Base-by-base conservation (phyloP, 2,113 vertebrate species). In the Lynx canadensis region DNA sequence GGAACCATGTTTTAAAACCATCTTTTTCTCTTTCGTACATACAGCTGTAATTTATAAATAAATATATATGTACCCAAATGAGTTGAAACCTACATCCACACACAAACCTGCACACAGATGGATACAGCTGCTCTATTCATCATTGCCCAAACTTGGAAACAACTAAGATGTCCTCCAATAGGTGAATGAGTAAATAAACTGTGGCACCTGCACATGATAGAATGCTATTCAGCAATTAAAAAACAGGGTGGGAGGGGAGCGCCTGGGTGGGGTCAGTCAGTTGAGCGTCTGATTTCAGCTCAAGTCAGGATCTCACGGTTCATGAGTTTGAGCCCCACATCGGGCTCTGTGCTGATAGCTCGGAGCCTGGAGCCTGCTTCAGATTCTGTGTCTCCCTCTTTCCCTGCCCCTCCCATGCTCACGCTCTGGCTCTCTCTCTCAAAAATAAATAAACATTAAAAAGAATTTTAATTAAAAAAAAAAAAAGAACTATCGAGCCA, bases 191-290 rank as follows among this genome's bases (percentile, higher is more conserved):
- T 45, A 33, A 27, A 65, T 33, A n/a, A 45, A 74, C 55, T 11
- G 5, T 5, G 29, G 21, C 4, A 18, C 13, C 15, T 3, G 3
- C n/a, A 1, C 2, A 10, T 71, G 33, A 66, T 5, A 33, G 69
- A 52, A 36, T 73, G 7, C 16, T 45, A 23, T 71, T 33, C 48
- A 52, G 13, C 7, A 4, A 33, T n/a, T n/a, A 52, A n/a, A n/a
- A 60, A 60, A 8, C 4, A 21, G 57, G 57, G 21, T 60, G 57
- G 2, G 57, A 60, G 57, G 1, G 57, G 19, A 60, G 21, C 57
- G 21, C 21, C 57, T 60, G 57, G 57, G 21, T 21, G 21, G 21
- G 21, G 19, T 60, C 57, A 60, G 57, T 60, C 57, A 60, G 57
- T 23, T 60, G 21, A 60, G 57, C 57, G 1, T 60, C 57, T 60